These are phyloP conservation scores for Engystomops pustulosus DNA, from an alignment of 2,113 vertebrate genomes.

Conservation along the genomic window DNA sequence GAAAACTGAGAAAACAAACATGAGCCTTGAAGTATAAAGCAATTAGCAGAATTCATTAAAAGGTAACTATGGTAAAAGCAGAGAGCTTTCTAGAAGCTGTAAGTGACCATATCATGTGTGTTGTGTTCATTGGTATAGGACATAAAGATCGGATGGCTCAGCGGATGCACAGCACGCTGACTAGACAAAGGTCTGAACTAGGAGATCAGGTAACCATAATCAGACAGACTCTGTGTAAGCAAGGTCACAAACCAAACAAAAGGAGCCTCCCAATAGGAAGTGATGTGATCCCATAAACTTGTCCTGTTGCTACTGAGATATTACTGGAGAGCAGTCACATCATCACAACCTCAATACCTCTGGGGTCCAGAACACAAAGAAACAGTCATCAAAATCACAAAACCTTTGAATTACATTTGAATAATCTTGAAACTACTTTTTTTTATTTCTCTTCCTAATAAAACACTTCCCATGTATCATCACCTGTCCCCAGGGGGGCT, in stretches of 20 bases:
- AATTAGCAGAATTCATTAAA: background rate
- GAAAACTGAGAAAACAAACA: background rate
- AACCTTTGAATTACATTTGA: background rate
- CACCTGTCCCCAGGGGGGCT: too few species aligned
- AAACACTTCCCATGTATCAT: too few species aligned
- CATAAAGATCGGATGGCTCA: constrained; percentile 42
- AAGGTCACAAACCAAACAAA: constrained; percentile 16
- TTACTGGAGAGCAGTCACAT: too few species aligned
- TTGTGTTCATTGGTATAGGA: constrained; percentile 14
- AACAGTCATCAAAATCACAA: background rate
- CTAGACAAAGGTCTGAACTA: constrained; percentile 57
- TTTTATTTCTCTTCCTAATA: too few species aligned
- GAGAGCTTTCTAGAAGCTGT: constrained; percentile 3
- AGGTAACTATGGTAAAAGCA: background rate
- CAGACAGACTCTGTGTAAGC: background rate
- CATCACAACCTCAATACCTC: too few species aligned
- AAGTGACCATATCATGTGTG: constrained; percentile 25
- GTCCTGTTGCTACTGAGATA: too few species aligned
- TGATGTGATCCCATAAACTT: background rate
- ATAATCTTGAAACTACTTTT: too few species aligned
- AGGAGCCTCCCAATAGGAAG: background rate
- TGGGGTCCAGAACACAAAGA: background rate
- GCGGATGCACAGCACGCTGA: constrained; percentile 45
- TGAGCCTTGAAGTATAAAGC: background rate
- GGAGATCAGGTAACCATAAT: constrained; percentile 22